Conservation (phyloP, 1,140 invertebrate species). For the Contarinia nasturtii region DNA sequence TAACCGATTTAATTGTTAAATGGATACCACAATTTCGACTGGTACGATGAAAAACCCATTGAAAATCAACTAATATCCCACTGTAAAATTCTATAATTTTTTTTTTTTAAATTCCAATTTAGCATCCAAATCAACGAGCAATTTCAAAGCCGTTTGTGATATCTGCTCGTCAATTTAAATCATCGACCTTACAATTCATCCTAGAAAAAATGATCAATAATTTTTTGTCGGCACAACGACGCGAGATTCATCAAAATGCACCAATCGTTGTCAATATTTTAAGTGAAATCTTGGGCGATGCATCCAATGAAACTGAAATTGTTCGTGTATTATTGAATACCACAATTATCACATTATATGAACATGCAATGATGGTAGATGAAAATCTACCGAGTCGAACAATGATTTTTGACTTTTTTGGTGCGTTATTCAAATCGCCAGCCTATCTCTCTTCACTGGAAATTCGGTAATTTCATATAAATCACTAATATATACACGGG, state of each 20-base stretch:
- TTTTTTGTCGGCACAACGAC: slow-evolving; percentile 11
- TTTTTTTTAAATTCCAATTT: slow-evolving; percentile 5
- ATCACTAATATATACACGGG: not conserved
- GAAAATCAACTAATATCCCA: not conserved
- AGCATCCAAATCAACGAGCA: not conserved
- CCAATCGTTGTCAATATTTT: not conserved
- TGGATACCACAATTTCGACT: slow-evolving; percentile 21
- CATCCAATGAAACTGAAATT: too few species aligned
- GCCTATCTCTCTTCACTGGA: slow-evolving; percentile 5
- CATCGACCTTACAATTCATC: slow-evolving; percentile 7
- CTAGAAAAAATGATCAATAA: slow-evolving; percentile 7
- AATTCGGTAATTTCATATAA: not conserved
- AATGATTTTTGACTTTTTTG: slow-evolving; percentile 12
- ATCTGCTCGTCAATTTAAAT: not conserved
- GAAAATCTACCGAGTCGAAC: slow-evolving; percentile 16
- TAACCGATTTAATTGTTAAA: slow-evolving; percentile 15
- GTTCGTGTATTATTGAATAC: too few species aligned
- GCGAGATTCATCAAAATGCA: slow-evolving; percentile 1
- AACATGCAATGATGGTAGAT: slow-evolving; percentile 21
- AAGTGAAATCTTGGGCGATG: too few species aligned
- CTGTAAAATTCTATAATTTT: not conserved
- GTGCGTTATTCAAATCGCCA: slow-evolving; percentile 5
- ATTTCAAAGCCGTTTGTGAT: not conserved
- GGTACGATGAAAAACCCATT: not conserved
- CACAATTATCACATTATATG: slow-evolving; percentile 6